These are phyloP conservation scores for Bombus cullumanus DNA, from an alignment of 1,140 invertebrate species.

Conservation along the genomic window DNA sequence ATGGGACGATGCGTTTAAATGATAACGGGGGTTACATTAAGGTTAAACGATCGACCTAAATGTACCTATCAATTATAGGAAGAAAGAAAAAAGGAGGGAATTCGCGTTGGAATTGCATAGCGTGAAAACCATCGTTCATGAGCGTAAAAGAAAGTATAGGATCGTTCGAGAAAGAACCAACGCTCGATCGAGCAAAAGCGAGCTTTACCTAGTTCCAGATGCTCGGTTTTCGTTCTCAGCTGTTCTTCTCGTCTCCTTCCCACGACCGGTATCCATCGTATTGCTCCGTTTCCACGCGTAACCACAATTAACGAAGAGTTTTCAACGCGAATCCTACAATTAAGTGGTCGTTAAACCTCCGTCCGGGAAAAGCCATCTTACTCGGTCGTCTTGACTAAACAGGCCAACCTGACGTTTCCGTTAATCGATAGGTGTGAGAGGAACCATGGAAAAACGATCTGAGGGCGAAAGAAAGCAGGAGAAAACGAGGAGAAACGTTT, in stretches of 20 bases:
- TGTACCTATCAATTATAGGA: too few species aligned
- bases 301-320: slow-evolving; percentile 53
- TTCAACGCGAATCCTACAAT: slow-evolving; percentile 52
- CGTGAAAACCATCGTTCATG: background rate
- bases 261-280: background rate
- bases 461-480: background rate
- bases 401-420: background rate
- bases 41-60: too few species aligned
- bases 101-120: background rate
- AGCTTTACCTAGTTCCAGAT: background rate
- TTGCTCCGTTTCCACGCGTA: slow-evolving; percentile 49
- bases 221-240: background rate
- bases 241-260: slow-evolving; percentile 10
- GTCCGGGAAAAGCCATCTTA: slow-evolving; percentile 38
- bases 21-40: too few species aligned
- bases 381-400: slow-evolving; percentile 1
- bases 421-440: background rate
- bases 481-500: background rate
- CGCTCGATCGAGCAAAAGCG: background rate
- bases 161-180: background rate
- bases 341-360: slow-evolving; percentile 59
- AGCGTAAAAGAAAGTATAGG: too few species aligned
- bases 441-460: background rate
- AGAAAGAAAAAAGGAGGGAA: too few species aligned
- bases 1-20: too few species aligned